phyloP scores from a whole-genome alignment of 2,888 invertebrate genomes.

The Cephus runcator region DNA sequence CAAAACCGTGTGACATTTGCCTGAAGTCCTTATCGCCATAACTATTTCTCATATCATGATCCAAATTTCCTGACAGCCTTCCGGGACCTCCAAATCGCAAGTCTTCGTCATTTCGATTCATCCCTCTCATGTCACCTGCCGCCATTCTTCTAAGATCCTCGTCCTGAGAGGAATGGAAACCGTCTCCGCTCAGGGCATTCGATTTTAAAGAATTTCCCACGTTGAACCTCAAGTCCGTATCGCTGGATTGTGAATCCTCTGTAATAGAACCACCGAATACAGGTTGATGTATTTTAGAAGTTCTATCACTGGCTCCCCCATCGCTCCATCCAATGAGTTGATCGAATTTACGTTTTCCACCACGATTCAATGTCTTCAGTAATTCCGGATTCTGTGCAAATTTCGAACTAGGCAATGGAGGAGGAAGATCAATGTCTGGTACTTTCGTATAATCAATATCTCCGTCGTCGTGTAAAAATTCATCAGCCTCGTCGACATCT shows the following conservation, averaged over 20 bases:
- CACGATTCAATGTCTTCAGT: conserved; percentile 56
- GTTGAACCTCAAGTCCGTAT: conserved; percentile 51
- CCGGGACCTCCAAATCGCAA: conserved; percentile 50
- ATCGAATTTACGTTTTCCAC: conserved; percentile 61
- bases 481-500: conserved; percentile 67
- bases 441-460: conserved; percentile 62
- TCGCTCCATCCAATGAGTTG: conserved; percentile 61
- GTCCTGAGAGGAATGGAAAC: conserved; percentile 40
- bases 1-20: conserved; percentile 26
- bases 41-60: conserved; percentile 45
- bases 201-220: conserved; percentile 19
- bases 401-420: conserved; percentile 63
- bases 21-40: conserved; percentile 54
- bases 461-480: conserved; percentile 66
- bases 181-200: conserved; percentile 35
- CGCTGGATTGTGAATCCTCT: conserved; percentile 54
- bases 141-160: conserved; percentile 48
- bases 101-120: conserved; percentile 46
- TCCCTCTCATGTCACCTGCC: conserved; percentile 32
- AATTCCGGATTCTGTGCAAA: conserved; percentile 63
- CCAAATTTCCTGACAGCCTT: conserved; percentile 45
- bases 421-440: conserved; percentile 59
- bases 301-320: conserved; percentile 48
- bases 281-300: conserved; percentile 53
- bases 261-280: conserved; percentile 52